Conservation (phyloP, 1,140 invertebrate genomes). For the Lutraria rhynchaena region DNA sequence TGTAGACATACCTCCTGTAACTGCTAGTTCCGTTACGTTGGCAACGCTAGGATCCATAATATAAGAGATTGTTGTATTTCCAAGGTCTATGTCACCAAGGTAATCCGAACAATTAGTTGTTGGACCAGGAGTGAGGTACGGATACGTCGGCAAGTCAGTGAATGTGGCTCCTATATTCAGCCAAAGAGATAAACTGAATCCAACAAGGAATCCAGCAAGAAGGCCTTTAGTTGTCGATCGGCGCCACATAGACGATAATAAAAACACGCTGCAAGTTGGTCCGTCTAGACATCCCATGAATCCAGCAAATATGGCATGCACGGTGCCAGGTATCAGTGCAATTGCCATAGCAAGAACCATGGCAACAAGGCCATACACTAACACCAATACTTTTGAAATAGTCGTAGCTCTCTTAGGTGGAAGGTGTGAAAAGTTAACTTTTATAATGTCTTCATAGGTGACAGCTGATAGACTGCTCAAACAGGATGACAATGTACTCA, state of each 20-base stretch:
- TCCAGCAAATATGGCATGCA: slow-evolving; percentile 7
- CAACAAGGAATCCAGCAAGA: not conserved
- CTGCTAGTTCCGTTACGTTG: not conserved
- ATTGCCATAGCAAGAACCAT: slow-evolving; percentile 15
- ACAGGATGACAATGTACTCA: slow-evolving; percentile 48
- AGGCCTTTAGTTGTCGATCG: slow-evolving; percentile 28
- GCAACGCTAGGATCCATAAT: not conserved
- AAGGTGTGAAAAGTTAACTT: not conserved
- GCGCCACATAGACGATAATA: slow-evolving; percentile 10
- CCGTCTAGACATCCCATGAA: slow-evolving; percentile 18
- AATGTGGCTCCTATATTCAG: slow-evolving; percentile 24
- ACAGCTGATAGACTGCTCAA: slow-evolving; percentile 44
- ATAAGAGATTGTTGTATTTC: not conserved
- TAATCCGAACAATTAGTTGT: slow-evolving; percentile 13
- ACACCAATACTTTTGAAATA: slow-evolving; percentile 16
- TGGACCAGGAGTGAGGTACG: slow-evolving; percentile 18
- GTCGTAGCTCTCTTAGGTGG: not conserved
- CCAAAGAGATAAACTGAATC: slow-evolving; percentile 12
- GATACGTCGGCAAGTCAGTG: not conserved
- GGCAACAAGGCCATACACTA: slow-evolving; percentile 10
- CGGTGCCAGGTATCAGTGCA: not conserved
- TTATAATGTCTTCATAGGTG: slow-evolving; percentile 35
- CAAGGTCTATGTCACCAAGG: not conserved
- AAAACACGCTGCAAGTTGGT: slow-evolving; percentile 22
- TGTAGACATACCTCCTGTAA: not conserved